Evolutionary conservation across 2,797 vertebrate genomes (phyloP).

Genomic region (Helostoma temminkii): DNA sequence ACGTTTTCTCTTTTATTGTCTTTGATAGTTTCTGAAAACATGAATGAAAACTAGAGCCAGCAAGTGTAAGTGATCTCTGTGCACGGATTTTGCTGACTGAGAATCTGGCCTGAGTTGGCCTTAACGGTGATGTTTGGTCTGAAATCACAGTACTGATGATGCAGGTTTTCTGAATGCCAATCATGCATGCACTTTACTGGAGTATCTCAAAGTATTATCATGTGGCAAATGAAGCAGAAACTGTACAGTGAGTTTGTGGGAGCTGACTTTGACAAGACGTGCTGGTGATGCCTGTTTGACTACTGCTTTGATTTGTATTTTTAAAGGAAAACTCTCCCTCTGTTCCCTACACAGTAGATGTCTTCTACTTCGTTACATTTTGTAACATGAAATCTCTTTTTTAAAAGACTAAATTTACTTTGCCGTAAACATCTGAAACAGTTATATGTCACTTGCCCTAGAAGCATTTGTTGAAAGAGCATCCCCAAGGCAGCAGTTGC

Average conservation of each 20-base stretch:
- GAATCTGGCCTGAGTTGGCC: constrained; percentile 57
- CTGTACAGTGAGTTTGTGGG: constrained; percentile 62
- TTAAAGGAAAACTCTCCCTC: constrained; percentile 64
- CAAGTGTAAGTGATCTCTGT: constrained; percentile 41
- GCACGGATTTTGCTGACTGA: constrained; percentile 44
- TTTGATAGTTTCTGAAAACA: constrained; percentile 81
- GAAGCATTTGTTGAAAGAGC: no score
- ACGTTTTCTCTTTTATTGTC: constrained; percentile 45
- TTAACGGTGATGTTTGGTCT: constrained; percentile 50
- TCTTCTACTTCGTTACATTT: not conserved
- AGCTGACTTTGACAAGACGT: constrained; percentile 64
- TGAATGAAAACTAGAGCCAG: constrained; percentile 86
- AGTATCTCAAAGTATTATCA: constrained; percentile 71
- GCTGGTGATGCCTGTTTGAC: constrained; percentile 55
- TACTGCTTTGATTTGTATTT: constrained; percentile 15
- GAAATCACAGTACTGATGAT: constrained; percentile 47
- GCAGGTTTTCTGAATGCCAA: constrained; percentile 63
- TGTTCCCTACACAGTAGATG: not conserved
- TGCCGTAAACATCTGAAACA: no score
- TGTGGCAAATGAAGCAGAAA: constrained; percentile 67
- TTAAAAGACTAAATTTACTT: not conserved
- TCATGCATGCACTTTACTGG: constrained; percentile 83
- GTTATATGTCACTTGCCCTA: no score
- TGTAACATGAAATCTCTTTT: not conserved
- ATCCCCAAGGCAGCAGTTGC: no score